Evolutionary conservation across 2,888 invertebrate genomes (phyloP).

Genomic region (Tetragonisca angustula): DNA sequence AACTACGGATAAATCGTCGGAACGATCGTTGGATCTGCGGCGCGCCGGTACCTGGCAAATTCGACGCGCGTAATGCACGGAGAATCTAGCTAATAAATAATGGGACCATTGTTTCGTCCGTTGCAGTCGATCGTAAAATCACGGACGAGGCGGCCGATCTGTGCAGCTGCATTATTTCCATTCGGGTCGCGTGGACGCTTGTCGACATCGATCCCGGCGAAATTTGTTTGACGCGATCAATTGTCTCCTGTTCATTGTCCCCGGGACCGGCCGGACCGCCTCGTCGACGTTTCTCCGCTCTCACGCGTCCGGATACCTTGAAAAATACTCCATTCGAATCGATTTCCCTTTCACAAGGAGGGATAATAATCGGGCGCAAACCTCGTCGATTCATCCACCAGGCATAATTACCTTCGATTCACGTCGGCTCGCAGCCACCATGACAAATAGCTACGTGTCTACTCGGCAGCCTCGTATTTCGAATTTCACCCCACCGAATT

Average conservation of each 20-base stretch:
- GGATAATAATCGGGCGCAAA: constrained; percentile 15
- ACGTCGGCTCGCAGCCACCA: not conserved
- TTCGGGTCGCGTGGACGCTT: constrained; percentile 36
- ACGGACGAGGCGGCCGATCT: constrained; percentile 35
- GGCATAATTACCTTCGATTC: constrained; percentile 12
- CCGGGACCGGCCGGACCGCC: not conserved
- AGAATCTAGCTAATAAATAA: constrained; percentile 78
- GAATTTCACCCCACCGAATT: not conserved
- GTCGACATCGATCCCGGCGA: constrained; percentile 33
- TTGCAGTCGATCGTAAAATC: constrained; percentile 67
- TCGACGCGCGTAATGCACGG: constrained; percentile 72
- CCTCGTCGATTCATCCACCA: not conserved
- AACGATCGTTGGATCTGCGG: constrained; percentile 34
- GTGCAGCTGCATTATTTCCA: constrained; percentile 74
- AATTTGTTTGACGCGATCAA: constrained; percentile 44
- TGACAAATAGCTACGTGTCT: not conserved
- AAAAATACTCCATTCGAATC: constrained; percentile 14
- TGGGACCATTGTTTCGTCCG: constrained; percentile 75
- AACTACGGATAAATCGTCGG: constrained; percentile 54
- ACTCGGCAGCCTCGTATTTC: not conserved
- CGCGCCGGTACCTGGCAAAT: constrained; percentile 47
- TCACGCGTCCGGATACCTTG: constrained; percentile 6
- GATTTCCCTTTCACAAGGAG: constrained; percentile 6
- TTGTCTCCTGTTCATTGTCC: constrained; percentile 30
- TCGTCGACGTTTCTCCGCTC: not conserved